Conservation (phyloP, 37 sponge, comb jelly and placozoan species). For the Chondrosia reniformis region DNA sequence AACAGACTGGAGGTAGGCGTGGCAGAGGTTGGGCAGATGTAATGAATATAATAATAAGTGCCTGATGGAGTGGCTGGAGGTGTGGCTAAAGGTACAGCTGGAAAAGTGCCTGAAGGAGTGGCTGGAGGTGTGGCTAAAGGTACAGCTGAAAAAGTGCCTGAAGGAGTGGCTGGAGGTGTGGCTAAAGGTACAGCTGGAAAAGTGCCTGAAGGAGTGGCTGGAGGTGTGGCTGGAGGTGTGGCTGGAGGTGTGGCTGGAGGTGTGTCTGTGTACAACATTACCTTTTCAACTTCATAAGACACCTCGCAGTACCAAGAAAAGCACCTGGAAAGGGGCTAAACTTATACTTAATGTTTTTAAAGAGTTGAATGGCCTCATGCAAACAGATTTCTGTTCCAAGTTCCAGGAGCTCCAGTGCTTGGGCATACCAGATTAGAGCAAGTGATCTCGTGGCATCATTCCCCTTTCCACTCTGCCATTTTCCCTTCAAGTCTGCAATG, state of each 20-base stretch:
- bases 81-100: neutral
- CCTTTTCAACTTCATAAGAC: conserved; percentile 3
- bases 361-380: neutral
- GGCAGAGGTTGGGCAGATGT: neutral
- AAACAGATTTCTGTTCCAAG: neutral
- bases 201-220: neutral
- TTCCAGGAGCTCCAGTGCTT: neutral
- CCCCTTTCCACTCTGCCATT: neutral
- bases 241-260: neutral
- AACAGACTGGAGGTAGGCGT: neutral
- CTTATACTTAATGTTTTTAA: neutral
- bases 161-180: neutral
- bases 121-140: neutral
- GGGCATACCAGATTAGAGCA: neutral
- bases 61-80: neutral
- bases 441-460: neutral
- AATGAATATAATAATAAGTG: neutral
- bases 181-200: too few species aligned
- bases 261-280: neutral
- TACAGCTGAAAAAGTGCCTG: neutral
- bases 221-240: neutral
- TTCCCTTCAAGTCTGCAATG: neutral
- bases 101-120: neutral
- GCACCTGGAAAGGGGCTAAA: neutral
- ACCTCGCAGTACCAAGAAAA: neutral